phyloP scores from a whole-genome alignment of 2,797 vertebrate species.

The Acipenser oxyrinchus region DNA sequence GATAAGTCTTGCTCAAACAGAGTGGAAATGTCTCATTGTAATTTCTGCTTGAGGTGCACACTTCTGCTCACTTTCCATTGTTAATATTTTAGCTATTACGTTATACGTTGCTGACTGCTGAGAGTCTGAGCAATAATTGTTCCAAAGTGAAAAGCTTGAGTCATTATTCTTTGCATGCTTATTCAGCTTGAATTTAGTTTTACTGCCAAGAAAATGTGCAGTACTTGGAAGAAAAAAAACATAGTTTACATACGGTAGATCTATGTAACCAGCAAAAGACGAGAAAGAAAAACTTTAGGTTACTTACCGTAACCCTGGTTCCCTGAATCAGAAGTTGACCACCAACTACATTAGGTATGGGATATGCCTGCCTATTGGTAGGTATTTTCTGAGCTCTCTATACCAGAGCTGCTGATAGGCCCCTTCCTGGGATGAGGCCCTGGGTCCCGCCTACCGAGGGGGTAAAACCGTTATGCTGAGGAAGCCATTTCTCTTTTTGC shows the following conservation, averaged over 20 bases:
- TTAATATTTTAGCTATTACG: constrained; percentile 5
- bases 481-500: no score
- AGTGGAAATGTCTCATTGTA: constrained; percentile 27
- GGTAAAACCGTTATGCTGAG: no score
- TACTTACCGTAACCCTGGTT: not conserved
- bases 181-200: constrained; percentile 37
- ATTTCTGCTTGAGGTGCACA: constrained; percentile 12
- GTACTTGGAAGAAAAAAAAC: constrained; percentile 1
- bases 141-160: constrained; percentile 26
- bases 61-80: constrained; percentile 21
- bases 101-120: not conserved
- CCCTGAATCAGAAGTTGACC: no score
- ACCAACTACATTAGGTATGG: no score
- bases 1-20: constrained; percentile 24
- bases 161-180: constrained; percentile 44
- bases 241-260: constrained; percentile 8
- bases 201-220: constrained; percentile 40
- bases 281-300: constrained; percentile 9
- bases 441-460: no score
- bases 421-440: no score
- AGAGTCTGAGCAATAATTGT: not conserved
- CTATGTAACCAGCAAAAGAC: constrained; percentile 9
- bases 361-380: no score
- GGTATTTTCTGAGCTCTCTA: no score
- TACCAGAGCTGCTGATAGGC: no score